Conservation (phyloP, 2,888 invertebrate genomes). For the Drosophila phalerata region DNA sequence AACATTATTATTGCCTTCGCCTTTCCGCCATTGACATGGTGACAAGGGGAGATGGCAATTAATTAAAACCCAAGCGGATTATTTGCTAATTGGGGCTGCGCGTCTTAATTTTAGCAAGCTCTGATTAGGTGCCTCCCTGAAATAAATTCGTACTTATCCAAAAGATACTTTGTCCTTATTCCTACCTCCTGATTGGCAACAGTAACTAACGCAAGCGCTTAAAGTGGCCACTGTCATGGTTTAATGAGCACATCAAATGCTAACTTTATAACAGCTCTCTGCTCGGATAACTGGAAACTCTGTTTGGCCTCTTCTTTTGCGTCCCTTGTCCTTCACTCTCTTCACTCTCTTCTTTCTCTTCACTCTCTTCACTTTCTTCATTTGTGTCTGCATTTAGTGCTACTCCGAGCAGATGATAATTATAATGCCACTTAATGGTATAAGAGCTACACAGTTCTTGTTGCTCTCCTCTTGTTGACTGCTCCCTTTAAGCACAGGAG, state of each 20-base stretch:
- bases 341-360: background rate
- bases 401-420: conserved; percentile 65
- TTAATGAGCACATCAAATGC: conserved; percentile 72
- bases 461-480: conserved; percentile 8
- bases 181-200: conserved; percentile 48
- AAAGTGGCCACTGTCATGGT: conserved; percentile 56
- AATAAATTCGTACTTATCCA: conserved; percentile 5
- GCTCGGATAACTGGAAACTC: conserved; percentile 28
- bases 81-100: conserved; percentile 64
- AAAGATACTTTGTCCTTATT: background rate
- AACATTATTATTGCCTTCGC: background rate
- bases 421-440: conserved; percentile 76
- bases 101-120: conserved; percentile 24
- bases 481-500: conserved; percentile 30
- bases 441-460: conserved; percentile 30
- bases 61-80: conserved; percentile 66
- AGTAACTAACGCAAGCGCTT: conserved; percentile 38
- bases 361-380: conserved; percentile 1
- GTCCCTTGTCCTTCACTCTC: background rate
- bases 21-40: background rate
- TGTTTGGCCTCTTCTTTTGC: conserved; percentile 8
- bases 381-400: conserved; percentile 27
- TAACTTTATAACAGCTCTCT: conserved; percentile 57
- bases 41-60: conserved; percentile 41
- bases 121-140: conserved; percentile 52